Conservation (phyloP, 2,113 vertebrate genomes). For the Ranitomeya imitator region DNA sequence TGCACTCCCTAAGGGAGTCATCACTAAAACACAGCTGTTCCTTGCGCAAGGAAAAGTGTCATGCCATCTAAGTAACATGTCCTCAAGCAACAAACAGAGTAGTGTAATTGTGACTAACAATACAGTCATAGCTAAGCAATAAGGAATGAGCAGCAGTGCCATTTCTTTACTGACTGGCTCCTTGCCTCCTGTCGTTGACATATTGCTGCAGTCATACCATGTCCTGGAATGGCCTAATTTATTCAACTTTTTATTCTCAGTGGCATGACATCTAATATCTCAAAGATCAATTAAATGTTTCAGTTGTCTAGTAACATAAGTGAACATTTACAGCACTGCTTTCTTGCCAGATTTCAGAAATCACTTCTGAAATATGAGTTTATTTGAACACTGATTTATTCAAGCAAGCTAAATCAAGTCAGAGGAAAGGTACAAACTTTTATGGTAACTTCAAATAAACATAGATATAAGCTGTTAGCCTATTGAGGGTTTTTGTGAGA, state of each 20-base stretch:
- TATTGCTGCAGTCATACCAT: slow-evolving; percentile 61
- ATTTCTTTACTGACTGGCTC: slow-evolving; percentile 29
- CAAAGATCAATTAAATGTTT: slow-evolving; percentile 14
- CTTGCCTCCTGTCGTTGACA: slow-evolving; percentile 58
- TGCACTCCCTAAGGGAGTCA: slow-evolving; percentile 54
- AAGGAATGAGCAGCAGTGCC: slow-evolving; percentile 43
- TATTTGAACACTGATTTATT: neutral
- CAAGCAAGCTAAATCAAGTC: neutral
- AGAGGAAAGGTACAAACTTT: neutral
- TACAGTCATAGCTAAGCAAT: slow-evolving; percentile 48
- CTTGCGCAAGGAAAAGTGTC: slow-evolving; percentile 53
- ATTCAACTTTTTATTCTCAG: neutral
- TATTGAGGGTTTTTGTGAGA: neutral
- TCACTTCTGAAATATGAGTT: neutral
- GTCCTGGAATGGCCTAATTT: slow-evolving; percentile 63
- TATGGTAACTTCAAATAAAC: neutral
- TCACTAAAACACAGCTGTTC: slow-evolving; percentile 64
- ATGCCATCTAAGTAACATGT: slow-evolving; percentile 61
- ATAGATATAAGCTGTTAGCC: neutral
- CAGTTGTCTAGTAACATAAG: neutral
- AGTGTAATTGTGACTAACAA: slow-evolving; percentile 53
- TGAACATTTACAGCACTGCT: neutral
- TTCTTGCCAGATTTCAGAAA: neutral
- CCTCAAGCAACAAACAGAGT: slow-evolving; percentile 59
- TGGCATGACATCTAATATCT: neutral